A percentile compares a stretch with the other conserved stretches of the same genome.
Evolutionary conservation across 2,888 invertebrate species (phyloP).

Genomic region (Ashinkailepas kermadecensis): DNA sequence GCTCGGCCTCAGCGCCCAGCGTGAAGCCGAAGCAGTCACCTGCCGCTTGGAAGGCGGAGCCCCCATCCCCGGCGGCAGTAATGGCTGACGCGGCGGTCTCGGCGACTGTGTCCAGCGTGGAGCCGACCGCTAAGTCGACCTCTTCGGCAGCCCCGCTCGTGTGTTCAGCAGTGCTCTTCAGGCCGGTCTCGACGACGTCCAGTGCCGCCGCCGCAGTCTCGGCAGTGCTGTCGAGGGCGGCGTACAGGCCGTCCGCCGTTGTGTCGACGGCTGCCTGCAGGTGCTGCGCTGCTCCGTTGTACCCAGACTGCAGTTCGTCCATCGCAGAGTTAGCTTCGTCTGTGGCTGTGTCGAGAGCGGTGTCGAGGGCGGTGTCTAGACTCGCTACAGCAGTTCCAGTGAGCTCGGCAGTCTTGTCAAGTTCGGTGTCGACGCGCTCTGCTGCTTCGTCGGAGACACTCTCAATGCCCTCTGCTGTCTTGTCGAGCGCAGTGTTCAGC

Average conservation of each 20-base stretch:
- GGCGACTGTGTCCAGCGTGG: background rate
- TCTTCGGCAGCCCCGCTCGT: background rate
- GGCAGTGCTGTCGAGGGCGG: background rate
- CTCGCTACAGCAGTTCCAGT: background rate
- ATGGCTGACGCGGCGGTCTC: background rate
- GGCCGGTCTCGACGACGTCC: background rate
- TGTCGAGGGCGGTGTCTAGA: background rate
- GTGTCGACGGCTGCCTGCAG: background rate
- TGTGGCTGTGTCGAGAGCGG: background rate
- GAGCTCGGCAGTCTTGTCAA: background rate
- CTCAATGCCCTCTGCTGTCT: background rate
- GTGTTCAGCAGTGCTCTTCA: background rate
- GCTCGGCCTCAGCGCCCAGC: background rate
- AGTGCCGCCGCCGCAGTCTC: background rate
- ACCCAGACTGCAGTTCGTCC: background rate
- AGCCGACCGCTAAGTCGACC: background rate
- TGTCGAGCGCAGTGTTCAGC: background rate
- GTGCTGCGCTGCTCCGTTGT: background rate
- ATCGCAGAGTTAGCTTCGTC: background rate
- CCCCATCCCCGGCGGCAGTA: background rate
- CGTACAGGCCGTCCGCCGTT: background rate
- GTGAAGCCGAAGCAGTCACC: background rate
- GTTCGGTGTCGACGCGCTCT: background rate
- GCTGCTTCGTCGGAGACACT: background rate
- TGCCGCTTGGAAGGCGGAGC: background rate